Conservation (phyloP, 2,113 vertebrate species). For the Corynorhinus townsendii region DNA sequence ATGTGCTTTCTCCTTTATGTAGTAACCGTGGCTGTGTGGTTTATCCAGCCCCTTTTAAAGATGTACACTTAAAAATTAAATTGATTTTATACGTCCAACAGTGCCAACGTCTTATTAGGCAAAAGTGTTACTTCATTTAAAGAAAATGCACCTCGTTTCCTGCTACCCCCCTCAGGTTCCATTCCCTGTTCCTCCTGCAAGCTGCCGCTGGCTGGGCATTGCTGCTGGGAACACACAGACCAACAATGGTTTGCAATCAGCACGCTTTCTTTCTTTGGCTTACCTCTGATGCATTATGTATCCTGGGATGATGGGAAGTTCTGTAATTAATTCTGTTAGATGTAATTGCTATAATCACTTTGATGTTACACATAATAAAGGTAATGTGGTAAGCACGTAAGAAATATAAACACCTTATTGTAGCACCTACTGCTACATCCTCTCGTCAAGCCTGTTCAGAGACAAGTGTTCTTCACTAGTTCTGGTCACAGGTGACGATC, state of each 20-base stretch:
- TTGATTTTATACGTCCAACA: slow-evolving; percentile 68
- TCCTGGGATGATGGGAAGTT: slow-evolving; percentile 82
- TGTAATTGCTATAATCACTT: slow-evolving; percentile 89
- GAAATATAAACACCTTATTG: slow-evolving; percentile 85
- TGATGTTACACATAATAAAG: slow-evolving; percentile 87
- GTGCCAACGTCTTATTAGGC: slow-evolving; percentile 37
- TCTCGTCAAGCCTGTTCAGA: slow-evolving; percentile 22
- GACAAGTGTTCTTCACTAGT: not conserved
- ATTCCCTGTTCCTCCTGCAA: not conserved
- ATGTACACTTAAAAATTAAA: slow-evolving; percentile 68
- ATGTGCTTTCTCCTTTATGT: slow-evolving; percentile 82
- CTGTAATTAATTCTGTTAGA: slow-evolving; percentile 88
- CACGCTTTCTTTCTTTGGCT: slow-evolving; percentile 81
- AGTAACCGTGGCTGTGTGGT: slow-evolving; percentile 77
- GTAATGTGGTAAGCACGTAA: slow-evolving; percentile 83
- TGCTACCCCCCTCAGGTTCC: not conserved
- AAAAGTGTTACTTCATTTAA: slow-evolving; percentile 39
- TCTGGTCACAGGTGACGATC: slow-evolving; percentile 47
- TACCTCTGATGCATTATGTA: slow-evolving; percentile 85
- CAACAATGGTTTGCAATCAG: slow-evolving; percentile 66
- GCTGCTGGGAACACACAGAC: slow-evolving; percentile 54
- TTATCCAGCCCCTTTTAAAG: slow-evolving; percentile 74
- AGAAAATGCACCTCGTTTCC: slow-evolving; percentile 51
- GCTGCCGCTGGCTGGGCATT: slow-evolving; percentile 53
- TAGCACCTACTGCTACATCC: slow-evolving; percentile 67